A percentile compares a stretch with the other conserved stretches of the same genome.
phyloP scores from a whole-genome alignment of 1,140 invertebrate species.

The Orchesella cincta region DNA sequence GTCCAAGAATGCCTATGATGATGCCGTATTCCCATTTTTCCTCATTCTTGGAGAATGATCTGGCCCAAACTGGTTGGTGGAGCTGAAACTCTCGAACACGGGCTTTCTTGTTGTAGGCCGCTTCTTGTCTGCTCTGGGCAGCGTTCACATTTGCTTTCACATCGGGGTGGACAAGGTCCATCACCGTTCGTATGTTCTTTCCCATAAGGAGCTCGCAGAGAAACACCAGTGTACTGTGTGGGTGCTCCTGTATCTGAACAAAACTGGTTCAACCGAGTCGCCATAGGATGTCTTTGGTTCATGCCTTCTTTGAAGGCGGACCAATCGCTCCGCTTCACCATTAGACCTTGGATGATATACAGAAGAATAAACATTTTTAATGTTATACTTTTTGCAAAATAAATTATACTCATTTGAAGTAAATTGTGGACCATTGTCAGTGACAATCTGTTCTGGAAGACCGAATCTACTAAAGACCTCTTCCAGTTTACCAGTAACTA shows the following conservation, averaged over 20 bases:
- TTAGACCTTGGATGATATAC: too few relatives aligned
- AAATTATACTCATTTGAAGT: conserved; percentile 54
- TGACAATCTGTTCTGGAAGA: too few relatives aligned
- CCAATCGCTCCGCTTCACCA: conserved; percentile 53
- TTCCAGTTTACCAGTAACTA: conserved; percentile 44
- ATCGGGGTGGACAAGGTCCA: not conserved
- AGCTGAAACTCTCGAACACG: not conserved
- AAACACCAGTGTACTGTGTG: conserved; percentile 51
- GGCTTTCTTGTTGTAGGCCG: too few relatives aligned
- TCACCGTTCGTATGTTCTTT: not conserved
- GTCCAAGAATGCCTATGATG: not conserved
- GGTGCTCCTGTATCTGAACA: conserved; percentile 52
- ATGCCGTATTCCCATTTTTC: not conserved
- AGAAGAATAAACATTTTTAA: conserved; percentile 54
- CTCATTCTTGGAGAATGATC: not conserved
- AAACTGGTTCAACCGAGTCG: conserved; percentile 45
- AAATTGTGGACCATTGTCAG: conserved; percentile 58
- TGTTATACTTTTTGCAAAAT: conserved; percentile 56
- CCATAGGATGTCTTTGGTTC: conserved; percentile 47
- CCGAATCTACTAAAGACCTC: conserved; percentile 55
- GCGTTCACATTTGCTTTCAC: not conserved
- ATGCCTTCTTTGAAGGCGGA: conserved; percentile 49
- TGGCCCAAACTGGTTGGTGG: not conserved
- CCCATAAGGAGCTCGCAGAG: conserved; percentile 35
- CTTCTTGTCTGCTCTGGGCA: not conserved